Conservation (phyloP, 2,888 invertebrate species). For the Torymus aiolomorphi region DNA sequence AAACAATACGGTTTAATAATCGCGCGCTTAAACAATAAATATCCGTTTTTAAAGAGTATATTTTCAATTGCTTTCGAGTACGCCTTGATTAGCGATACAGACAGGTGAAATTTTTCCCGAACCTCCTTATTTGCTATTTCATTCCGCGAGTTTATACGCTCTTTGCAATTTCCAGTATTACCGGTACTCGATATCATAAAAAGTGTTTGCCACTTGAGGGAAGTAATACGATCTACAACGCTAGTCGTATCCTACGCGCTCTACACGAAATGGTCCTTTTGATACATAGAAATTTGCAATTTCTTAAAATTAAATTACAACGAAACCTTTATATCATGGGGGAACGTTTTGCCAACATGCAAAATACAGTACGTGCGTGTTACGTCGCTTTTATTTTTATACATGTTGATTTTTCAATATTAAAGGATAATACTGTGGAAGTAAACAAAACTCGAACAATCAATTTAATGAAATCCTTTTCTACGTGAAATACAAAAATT, state of each 20-base stretch:
- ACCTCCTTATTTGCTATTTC: not conserved
- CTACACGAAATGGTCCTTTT: constrained; percentile 44
- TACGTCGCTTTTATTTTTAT: constrained; percentile 10
- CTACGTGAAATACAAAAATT: not conserved
- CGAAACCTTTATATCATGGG: constrained; percentile 30
- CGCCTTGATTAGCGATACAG: constrained; percentile 39
- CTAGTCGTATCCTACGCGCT: constrained; percentile 24
- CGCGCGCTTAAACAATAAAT: constrained; percentile 24
- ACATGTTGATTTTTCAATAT: not conserved
- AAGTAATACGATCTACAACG: constrained; percentile 30
- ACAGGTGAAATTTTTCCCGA: constrained; percentile 51
- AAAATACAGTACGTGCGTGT: constrained; percentile 26
- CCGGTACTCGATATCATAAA: constrained; percentile 7
- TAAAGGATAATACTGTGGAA: no score
- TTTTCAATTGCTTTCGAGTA: constrained; percentile 36
- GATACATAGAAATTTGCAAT: constrained; percentile 36
- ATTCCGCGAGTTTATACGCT: not conserved
- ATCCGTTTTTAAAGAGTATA: constrained; percentile 13
- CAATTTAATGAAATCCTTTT: constrained; percentile 34
- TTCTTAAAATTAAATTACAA: constrained; percentile 37
- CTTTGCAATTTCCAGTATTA: not conserved
- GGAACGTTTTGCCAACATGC: constrained; percentile 35
- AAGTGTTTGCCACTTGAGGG: constrained; percentile 31
- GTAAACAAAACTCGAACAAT: not conserved
- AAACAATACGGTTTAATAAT: constrained; percentile 7